phyloP scores from a whole-genome alignment of 2,888 invertebrate genomes.

The Acanthacorydalis orientalis region DNA sequence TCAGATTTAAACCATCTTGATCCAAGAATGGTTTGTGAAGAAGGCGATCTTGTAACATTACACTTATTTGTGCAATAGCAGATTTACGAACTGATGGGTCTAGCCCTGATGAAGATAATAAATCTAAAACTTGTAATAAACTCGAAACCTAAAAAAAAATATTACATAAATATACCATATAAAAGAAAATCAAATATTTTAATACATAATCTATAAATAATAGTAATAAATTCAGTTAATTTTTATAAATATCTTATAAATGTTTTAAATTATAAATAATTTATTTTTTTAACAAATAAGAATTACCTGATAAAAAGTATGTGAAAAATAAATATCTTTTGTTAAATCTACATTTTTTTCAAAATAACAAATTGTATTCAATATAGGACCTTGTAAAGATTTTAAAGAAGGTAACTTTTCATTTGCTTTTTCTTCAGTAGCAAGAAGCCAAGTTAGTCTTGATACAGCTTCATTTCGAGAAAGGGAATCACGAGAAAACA shows the following conservation, averaged over 20 bases:
- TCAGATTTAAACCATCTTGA: slow-evolving; percentile 33
- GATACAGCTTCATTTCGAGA: slow-evolving; percentile 32
- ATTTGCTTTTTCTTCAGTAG: slow-evolving; percentile 25
- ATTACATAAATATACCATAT: neutral
- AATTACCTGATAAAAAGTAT: slow-evolving; percentile 26
- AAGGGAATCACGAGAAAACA: slow-evolving; percentile 25
- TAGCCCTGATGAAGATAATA: slow-evolving; percentile 23
- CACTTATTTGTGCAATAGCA: slow-evolving; percentile 47
- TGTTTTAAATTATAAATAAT: too few relatives aligned
- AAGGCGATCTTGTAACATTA: slow-evolving; percentile 44
- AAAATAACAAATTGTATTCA: slow-evolving; percentile 26
- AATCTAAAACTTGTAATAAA: slow-evolving; percentile 27
- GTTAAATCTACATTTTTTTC: slow-evolving; percentile 22
- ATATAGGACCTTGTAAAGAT: slow-evolving; percentile 27
- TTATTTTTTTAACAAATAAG: too few relatives aligned
- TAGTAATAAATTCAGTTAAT: neutral
- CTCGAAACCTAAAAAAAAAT: slow-evolving; percentile 26
- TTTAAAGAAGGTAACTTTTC: slow-evolving; percentile 29
- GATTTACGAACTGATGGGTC: slow-evolving; percentile 51
- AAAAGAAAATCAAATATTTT: neutral
- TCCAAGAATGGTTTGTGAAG: slow-evolving; percentile 42
- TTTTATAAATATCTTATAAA: neutral
- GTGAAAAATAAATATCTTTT: slow-evolving; percentile 14
- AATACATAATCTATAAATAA: neutral
- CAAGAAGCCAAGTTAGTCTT: slow-evolving; percentile 31